Percentiles rank a stretch among this genome's conserved stretches.
Evolutionary conservation across 2,113 vertebrate species (phyloP).

Genomic region (Scomber colias): DNA sequence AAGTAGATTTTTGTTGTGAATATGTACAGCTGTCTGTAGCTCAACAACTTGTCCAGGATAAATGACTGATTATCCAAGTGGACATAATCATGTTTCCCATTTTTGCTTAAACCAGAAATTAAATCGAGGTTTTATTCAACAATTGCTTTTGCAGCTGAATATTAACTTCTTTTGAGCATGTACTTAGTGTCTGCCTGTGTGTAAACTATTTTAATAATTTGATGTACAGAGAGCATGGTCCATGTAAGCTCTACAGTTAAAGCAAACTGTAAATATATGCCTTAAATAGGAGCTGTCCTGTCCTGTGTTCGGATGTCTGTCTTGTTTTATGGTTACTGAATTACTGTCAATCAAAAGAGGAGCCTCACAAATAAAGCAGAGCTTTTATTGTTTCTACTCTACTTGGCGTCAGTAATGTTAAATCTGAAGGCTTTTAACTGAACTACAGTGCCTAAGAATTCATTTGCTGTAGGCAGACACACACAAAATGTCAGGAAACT

Average conservation of each 20-base stretch:
- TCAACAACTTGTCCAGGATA: conserved; percentile 9
- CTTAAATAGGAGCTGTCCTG: conserved; percentile 57
- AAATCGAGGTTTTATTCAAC: conserved; percentile 34
- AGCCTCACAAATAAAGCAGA: conserved; percentile 64
- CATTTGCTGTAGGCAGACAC: conserved; percentile 4
- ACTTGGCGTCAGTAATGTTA: conserved; percentile 41
- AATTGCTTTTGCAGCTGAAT: conserved; percentile 51
- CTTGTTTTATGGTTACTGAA: conserved; percentile 63
- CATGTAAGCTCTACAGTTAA: conserved; percentile 52
- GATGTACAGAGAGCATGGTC: conserved; percentile 68
- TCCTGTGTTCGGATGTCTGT: conserved; percentile 67
- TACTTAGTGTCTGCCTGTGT: conserved; percentile 54
- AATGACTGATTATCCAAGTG: conserved; percentile 6
- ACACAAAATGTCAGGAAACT: conserved; percentile 40
- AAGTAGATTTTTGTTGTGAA: conserved; percentile 16
- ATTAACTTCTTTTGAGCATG: conserved; percentile 59
- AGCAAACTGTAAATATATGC: conserved; percentile 69
- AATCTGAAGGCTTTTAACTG: not conserved
- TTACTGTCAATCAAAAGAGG: conserved; percentile 62
- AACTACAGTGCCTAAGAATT: conserved; percentile 27
- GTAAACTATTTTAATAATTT: conserved; percentile 51
- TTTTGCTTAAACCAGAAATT: conserved; percentile 32
- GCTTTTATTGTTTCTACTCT: conserved; percentile 68
- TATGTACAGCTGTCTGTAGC: conserved; percentile 8
- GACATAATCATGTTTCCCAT: conserved; percentile 13